Evolutionary conservation across 2,113 vertebrate genomes (phyloP).

Genomic region (human): DNA sequence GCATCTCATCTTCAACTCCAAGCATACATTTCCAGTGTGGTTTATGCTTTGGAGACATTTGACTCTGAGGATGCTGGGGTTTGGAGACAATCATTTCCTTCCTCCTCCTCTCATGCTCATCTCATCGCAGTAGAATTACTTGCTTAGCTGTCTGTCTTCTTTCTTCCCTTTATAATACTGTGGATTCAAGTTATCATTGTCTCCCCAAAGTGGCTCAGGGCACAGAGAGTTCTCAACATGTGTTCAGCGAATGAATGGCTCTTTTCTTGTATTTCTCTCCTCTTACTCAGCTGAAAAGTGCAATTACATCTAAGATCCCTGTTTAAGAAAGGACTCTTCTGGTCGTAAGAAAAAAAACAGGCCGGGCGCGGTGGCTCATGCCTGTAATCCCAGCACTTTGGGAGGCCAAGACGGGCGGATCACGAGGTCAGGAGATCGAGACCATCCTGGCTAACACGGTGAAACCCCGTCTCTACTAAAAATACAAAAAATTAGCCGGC

Average conservation of each 20-base stretch:
- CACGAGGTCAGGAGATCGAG: too few species aligned
- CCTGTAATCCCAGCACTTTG: too few species aligned
- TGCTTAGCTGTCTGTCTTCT: not conserved
- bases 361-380: too few species aligned
- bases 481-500: too few species aligned
- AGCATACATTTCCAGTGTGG: not conserved
- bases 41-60: not conserved
- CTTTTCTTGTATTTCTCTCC: not conserved
- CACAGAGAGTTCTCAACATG: not conserved
- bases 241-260: not conserved
- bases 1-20: not conserved
- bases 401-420: too few species aligned
- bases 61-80: not conserved
- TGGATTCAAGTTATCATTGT: not conserved
- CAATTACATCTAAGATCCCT: not conserved
- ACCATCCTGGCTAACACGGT: too few species aligned
- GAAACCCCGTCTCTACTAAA: too few species aligned
- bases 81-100: not conserved
- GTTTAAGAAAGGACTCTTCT: not conserved
- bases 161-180: not conserved
- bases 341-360: not conserved
- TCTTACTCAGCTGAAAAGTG: slow-evolving; percentile 6
- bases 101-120: not conserved
- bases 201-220: not conserved
- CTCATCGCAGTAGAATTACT: not conserved